phyloP scores from a whole-genome alignment of 1,140 invertebrate species.

The Chymomyza costata region DNA sequence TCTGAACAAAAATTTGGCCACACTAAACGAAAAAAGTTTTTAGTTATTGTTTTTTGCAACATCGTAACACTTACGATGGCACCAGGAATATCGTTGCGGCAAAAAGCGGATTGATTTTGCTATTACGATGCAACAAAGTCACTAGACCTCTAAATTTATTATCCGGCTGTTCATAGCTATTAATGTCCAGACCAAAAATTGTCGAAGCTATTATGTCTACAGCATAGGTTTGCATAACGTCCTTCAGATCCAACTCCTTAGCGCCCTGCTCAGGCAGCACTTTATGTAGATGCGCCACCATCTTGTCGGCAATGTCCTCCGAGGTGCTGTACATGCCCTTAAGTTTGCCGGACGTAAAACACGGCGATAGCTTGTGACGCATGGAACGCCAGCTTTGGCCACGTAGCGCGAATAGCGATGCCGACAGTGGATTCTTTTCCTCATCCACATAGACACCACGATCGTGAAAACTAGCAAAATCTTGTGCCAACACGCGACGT shows the following conservation, averaged over 20 bases:
- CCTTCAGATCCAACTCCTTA: slow-evolving; percentile 49
- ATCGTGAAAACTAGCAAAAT: slow-evolving; percentile 75
- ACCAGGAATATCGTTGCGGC: slow-evolving; percentile 49
- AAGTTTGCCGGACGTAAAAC: slow-evolving; percentile 78
- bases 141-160: slow-evolving; percentile 52
- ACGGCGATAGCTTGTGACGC: slow-evolving; percentile 77
- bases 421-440: slow-evolving; percentile 61
- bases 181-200: slow-evolving; percentile 61
- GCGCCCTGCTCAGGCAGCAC: slow-evolving; percentile 29
- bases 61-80: slow-evolving; percentile 44
- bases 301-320: slow-evolving; percentile 71
- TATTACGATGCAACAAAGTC: slow-evolving; percentile 4
- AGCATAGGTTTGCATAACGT: slow-evolving; percentile 51
- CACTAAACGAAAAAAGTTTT: slow-evolving; percentile 9
- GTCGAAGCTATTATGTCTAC: slow-evolving; percentile 62
- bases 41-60: too few relatives aligned
- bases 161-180: slow-evolving; percentile 55
- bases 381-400: slow-evolving; percentile 77
- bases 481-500: slow-evolving; percentile 74
- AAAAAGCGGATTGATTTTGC: slow-evolving; percentile 19
- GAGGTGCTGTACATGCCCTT: slow-evolving; percentile 77
- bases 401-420: slow-evolving; percentile 74
- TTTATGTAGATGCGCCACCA: slow-evolving; percentile 54
- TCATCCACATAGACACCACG: slow-evolving; percentile 74
- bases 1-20: slow-evolving; percentile 36